Evolutionary conservation across 2,888 invertebrate species (phyloP), one percentile per base, ranked within the genome.

Genomic region (Eupithecia exiguata): DNA sequence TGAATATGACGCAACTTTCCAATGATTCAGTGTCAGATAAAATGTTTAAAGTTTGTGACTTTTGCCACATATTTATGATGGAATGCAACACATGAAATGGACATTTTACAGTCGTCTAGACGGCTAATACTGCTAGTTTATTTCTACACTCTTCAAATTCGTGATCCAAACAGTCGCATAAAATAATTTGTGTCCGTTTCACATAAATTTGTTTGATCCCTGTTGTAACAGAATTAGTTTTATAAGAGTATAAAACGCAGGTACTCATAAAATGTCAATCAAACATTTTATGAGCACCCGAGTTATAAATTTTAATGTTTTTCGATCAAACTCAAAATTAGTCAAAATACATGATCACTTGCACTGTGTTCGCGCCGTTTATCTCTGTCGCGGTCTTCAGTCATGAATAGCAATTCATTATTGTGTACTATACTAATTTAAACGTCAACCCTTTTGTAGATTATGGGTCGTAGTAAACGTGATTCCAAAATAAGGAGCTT

Each of bases 401-500:
- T 85, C 81, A 82, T 81, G 77, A 83, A 79, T 79, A 81, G 79
- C 82, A 79, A 79, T 83, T 79, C 75, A 74, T 76, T 76, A 69
- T 73, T 76, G 62, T 75, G 61, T 49, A 77, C 71, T 75, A 76
- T 49, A 76, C 74, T 74, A 77, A 75, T 78, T 71, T 70, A 38
- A 71, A 73, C 70, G 43, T 71, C 79, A 80, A 84, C 83, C 82
- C 80, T 82, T 84, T 84, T 82, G 80, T 78, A 78, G 81, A 82
- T 25, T 58, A 58, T 58, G 25, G 81, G 80, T 86, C 83, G 81
- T 82, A 83, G 79, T 79, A 82, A 87, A 86, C 85, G 84, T 87
- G 86, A 88, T 86, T 87, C 84, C 79, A 76, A 84, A 88, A 89
- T 87, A 90, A 87, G 87, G 84, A 83, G 77, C 83, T 78, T 88